Evolutionary conservation across 2,888 invertebrate species (phyloP).

Genomic region (Loripinus fragilis): DNA sequence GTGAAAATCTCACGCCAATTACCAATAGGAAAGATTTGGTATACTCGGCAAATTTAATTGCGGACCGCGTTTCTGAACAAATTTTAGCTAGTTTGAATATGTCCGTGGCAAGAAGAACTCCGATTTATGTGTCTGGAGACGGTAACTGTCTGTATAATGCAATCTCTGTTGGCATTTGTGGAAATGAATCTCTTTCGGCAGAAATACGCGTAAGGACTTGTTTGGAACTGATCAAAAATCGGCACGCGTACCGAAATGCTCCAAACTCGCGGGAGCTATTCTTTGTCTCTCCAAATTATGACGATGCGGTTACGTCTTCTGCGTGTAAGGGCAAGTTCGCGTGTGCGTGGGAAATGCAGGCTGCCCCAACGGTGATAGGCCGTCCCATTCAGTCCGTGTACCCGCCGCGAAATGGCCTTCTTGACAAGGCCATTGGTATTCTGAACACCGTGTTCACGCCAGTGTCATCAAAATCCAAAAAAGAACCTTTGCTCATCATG

Average conservation of each 20-base stretch:
- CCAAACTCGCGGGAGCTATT: background rate
- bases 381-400: conserved; percentile 1
- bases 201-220: conserved; percentile 6
- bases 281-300: background rate
- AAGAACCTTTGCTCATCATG: conserved; percentile 1
- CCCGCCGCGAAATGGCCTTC: background rate
- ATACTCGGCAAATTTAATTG: background rate
- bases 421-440: background rate
- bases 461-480: conserved; percentile 17
- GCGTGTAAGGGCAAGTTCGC: background rate
- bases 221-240: conserved; percentile 2
- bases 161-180: background rate
- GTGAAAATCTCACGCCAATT: background rate
- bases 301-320: background rate
- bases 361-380: too few species aligned
- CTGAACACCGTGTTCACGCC: conserved; percentile 4
- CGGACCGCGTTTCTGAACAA: background rate
- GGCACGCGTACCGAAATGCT: background rate
- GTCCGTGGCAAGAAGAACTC: background rate
- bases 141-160: background rate
- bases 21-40: background rate
- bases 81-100: too few species aligned
- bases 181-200: background rate
- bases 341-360: background rate
- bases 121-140: background rate